Evolutionary conservation across 2,888 invertebrate species (phyloP), one percentile per base, ranked within the genome.

Genomic region (Amphipoea oculea): DNA sequence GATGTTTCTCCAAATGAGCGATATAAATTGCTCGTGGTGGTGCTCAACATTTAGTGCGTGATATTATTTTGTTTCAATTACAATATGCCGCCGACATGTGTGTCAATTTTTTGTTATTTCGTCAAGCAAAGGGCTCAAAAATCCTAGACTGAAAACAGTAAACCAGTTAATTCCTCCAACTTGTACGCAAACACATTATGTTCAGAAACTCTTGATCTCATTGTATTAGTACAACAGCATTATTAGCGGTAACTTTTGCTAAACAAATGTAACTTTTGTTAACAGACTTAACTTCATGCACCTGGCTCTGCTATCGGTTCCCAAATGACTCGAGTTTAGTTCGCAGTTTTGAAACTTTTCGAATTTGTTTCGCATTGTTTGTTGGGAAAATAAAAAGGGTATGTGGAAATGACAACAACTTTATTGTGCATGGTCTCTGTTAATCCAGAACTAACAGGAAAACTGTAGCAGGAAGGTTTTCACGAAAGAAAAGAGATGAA

Each of bases 201-300:
- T 76, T 70, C 12, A 40, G 40, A 42, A 88, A 79, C 80, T 86
- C 70, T 76, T 73, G 67, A 76, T 88, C 75, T 60, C 74, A 85
- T 79, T 85, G 82, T 81, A 85, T 80, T 67, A 54, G 70, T 29
- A 82, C 71, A 80, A 76, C 80, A 60, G 70, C 72, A 80, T 80
- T 83, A 87, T 83, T 87, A 85, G 73, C 73, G 54, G 42, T 57
- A 88, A 89, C 89, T 85, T 76, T 76, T 63, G 42, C 67, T 79
- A 29, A 78, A 85, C 87, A 85, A 73, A 68, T 74, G 78, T 78
- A 89, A 89, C 89, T 89, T 83, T 20, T 54, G 78, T 62, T 79
- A 87, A 78, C 78, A 73, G 76, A 75, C 60, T 76, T 81, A 87
- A 87, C 86, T 89, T 85, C 54, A 89, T 89, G 79, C 89, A 87